phyloP scores from a whole-genome alignment of 2,888 invertebrate species.

The Drosophila testacea region DNA sequence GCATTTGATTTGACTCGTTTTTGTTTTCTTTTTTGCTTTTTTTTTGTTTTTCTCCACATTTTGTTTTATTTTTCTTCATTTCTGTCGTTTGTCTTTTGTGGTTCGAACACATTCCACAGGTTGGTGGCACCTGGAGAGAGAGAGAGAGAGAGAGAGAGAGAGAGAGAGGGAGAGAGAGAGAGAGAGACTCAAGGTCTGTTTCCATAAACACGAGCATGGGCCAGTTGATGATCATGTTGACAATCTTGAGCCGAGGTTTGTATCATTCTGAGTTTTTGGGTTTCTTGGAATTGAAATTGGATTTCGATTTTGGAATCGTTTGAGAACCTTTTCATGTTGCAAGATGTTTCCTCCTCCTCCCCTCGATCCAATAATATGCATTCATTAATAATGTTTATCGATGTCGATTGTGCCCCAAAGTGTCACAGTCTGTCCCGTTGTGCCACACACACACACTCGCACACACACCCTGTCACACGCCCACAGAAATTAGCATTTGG shows the following conservation, averaged over 20 bases:
- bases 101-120: constrained; percentile 63
- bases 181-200: constrained; percentile 15
- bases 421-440: constrained; percentile 19
- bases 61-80: constrained; percentile 29
- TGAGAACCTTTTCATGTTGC: constrained; percentile 32
- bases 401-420: constrained; percentile 36
- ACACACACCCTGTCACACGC: constrained; percentile 1
- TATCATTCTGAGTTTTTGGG: constrained; percentile 18
- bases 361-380: constrained; percentile 50
- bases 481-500: constrained; percentile 20
- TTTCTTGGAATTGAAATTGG: constrained; percentile 25
- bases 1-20: constrained; percentile 69
- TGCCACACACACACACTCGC: constrained; percentile 7
- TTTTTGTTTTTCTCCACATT: constrained; percentile 10
- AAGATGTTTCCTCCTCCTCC: constrained; percentile 1
- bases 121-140: constrained; percentile 27
- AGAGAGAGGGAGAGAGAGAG: too few species aligned
- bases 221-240: constrained; percentile 80
- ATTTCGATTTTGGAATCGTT: constrained; percentile 11
- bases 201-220: constrained; percentile 9
- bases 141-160: too few species aligned
- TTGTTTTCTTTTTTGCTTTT: constrained; percentile 2
- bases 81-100: constrained; percentile 26
- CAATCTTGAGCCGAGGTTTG: constrained; percentile 60
- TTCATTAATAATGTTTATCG: constrained; percentile 79